Percentiles rank a stretch among this genome's conserved stretches.
Evolutionary conservation across 2,888 invertebrate genomes (phyloP).

Genomic region (Tenthredo mesomela): DNA sequence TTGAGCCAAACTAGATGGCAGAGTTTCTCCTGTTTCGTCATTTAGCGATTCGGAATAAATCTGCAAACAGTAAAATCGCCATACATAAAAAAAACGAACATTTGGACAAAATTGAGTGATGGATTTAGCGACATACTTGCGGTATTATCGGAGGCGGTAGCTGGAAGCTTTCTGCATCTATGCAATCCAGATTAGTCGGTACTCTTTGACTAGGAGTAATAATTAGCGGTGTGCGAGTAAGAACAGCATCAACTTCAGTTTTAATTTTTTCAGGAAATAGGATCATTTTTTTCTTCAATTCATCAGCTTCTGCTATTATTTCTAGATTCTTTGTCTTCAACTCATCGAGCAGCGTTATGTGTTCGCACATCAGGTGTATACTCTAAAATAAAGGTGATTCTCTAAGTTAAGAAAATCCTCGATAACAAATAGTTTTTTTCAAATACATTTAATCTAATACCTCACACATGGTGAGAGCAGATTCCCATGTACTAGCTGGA

Average conservation of each 20-base stretch:
- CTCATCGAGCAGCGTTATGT: slow-evolving; percentile 84
- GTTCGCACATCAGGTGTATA: slow-evolving; percentile 90
- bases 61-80: slow-evolving; percentile 56
- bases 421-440: slow-evolving; percentile 19
- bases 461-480: slow-evolving; percentile 90
- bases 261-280: slow-evolving; percentile 88
- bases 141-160: slow-evolving; percentile 81
- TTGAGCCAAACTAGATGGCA: slow-evolving; percentile 57
- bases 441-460: slow-evolving; percentile 71
- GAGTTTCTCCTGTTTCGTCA: slow-evolving; percentile 62
- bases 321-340: slow-evolving; percentile 84
- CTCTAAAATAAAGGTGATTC: slow-evolving; percentile 77
- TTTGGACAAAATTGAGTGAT: neutral
- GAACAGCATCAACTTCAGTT: slow-evolving; percentile 85
- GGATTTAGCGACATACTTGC: slow-evolving; percentile 68
- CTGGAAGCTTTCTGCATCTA: slow-evolving; percentile 77
- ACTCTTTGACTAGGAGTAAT: slow-evolving; percentile 83
- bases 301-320: slow-evolving; percentile 83
- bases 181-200: slow-evolving; percentile 82
- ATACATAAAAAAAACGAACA: neutral
- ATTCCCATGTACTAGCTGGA: slow-evolving; percentile 91
- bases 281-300: slow-evolving; percentile 85
- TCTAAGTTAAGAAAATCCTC: slow-evolving; percentile 8
- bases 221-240: slow-evolving; percentile 87
- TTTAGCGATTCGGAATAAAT: slow-evolving; percentile 66